Evolutionary conservation across 1,140 invertebrate genomes (phyloP), one percentile per base, ranked within the genome.

Genomic region (Fopius arisanus): DNA sequence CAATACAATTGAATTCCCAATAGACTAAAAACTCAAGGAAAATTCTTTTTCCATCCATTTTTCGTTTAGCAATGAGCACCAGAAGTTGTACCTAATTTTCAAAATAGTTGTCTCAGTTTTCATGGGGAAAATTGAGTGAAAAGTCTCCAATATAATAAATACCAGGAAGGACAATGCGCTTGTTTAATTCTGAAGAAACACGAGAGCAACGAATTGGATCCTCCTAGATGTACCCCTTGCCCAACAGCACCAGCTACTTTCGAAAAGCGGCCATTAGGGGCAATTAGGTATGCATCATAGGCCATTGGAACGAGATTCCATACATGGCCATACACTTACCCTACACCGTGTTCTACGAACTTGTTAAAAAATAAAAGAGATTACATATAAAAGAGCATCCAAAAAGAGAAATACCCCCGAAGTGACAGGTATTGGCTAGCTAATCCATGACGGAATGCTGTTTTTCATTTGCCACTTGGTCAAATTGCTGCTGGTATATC

Each of bases 281-380:
- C 77, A 75, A 81, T 81, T 83, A 82, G 81, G 71, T 75, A 82
- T 80, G 81, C 81, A 77, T 80, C 79, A 81, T 81, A 79, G 78
- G 75, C 51, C 4, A 74, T 72, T 65, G 63, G 67, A 76, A 71
- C 70, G 40, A 76, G 62, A 78, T 70, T 54, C 76, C 75, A 66
- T 78, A 80, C 75, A 80, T 78, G 80, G 74, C 9, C 67, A 74
- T 71, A 72, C 70, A 63, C 78, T 75, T 77, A 78, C 66, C 10
- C 29, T 33, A 62, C 29, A 31, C 29, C 10, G 14, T 65, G 12
- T 31, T 31, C 14, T 65, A 19, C 10, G 62, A 65, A 16, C 54
- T 28, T 62, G 54, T 29, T 29, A 31, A 65, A 65, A 31, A 65
- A 65, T n/a, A n/a, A n/a, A n/a, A n/a, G n/a, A n/a, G n/a, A n/a